Conservation (phyloP, 2,797 vertebrate genomes). For the Tenualosa thibaudeaui region DNA sequence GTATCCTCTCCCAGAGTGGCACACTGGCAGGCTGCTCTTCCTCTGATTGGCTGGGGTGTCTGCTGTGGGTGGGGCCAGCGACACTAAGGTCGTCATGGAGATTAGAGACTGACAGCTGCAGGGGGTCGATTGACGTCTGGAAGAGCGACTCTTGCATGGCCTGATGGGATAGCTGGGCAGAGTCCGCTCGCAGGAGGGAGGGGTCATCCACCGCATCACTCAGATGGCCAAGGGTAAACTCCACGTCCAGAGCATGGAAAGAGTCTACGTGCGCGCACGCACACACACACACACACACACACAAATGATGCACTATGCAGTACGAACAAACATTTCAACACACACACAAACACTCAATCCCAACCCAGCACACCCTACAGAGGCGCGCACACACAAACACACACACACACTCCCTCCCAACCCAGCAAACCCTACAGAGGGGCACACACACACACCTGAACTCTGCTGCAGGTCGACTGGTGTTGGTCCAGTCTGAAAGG, state of each 20-base stretch:
- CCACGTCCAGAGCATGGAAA: neutral
- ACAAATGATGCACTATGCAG: neutral
- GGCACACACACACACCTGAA: neutral
- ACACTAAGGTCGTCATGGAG: neutral
- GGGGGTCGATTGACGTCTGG: neutral
- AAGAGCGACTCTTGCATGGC: neutral
- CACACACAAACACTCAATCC: no score
- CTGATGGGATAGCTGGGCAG: neutral
- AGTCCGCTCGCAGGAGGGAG: neutral
- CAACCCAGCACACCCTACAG: neutral
- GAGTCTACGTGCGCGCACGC: neutral
- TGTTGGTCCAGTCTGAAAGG: conserved; percentile 15
- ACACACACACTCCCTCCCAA: neutral
- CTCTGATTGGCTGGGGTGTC: neutral
- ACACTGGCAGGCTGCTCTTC: neutral
- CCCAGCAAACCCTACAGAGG: no score
- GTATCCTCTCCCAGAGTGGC: neutral
- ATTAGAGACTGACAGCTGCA: neutral
- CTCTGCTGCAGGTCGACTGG: conserved; percentile 36
- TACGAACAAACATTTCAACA: no score
- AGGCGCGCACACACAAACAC: neutral
- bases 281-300: neutral
- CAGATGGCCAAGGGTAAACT: neutral
- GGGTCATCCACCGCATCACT: neutral
- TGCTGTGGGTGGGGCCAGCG: neutral